phyloP scores from a whole-genome alignment of 2,797 vertebrate species.

The Parauchenoglanis punctatus region DNA sequence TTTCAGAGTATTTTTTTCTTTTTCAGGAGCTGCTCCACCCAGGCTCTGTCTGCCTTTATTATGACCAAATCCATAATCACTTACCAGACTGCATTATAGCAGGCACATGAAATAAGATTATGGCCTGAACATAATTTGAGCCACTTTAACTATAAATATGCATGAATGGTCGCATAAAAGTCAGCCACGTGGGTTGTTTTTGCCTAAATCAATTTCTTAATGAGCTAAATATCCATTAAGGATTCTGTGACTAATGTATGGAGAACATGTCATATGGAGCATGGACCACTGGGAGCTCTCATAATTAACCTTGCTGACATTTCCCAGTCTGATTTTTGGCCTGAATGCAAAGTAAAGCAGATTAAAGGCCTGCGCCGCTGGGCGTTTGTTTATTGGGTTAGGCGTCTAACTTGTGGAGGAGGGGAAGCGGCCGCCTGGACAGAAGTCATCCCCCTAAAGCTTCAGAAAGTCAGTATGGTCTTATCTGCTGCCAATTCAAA shows the following conservation, averaged over 20 bases:
- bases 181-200: background rate
- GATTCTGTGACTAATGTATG: constrained; percentile 1
- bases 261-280: background rate
- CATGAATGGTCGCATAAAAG: background rate
- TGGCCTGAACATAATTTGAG: background rate
- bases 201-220: background rate
- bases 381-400: constrained; percentile 35
- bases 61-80: background rate
- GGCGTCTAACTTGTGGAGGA: constrained; percentile 17
- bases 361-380: constrained; percentile 65
- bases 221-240: background rate
- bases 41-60: constrained; percentile 3
- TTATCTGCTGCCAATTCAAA: background rate
- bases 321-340: constrained; percentile 43
- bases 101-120: background rate
- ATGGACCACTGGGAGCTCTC: constrained; percentile 22
- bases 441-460: background rate
- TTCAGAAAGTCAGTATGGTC: background rate
- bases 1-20: constrained; percentile 3
- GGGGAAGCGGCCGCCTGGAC: constrained; percentile 46
- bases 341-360: constrained; percentile 49
- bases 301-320: constrained; percentile 44
- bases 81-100: background rate
- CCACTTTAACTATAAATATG: background rate
- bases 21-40: background rate